phyloP scores from a whole-genome alignment of 2,888 invertebrate species.

The Axea sp. region DNA sequence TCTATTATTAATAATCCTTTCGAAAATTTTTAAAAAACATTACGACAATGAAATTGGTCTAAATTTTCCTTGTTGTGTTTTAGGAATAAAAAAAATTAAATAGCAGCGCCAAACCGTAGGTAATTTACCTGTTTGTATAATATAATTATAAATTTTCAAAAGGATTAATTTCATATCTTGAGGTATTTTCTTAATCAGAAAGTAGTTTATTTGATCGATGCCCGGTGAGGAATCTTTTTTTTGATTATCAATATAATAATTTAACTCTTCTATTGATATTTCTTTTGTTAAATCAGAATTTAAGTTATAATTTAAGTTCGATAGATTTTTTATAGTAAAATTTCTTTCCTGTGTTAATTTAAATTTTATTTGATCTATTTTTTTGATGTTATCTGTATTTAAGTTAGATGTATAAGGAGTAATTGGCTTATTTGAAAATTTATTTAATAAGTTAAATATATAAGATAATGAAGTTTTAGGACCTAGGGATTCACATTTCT shows the following conservation, averaged over 20 bases:
- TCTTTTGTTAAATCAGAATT: too few species aligned
- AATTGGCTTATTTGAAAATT: too few species aligned
- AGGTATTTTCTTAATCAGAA: neutral
- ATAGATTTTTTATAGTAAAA: too few species aligned
- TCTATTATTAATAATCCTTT: neutral
- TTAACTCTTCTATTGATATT: neutral
- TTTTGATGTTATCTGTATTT: too few species aligned
- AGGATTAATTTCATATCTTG: neutral
- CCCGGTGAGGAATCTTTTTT: constrained; percentile 23
- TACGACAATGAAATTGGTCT: neutral
- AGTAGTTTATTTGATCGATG: constrained; percentile 7
- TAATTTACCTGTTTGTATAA: neutral
- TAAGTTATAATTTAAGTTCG: too few species aligned
- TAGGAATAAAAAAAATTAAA: constrained; percentile 14
- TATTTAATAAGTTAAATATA: too few species aligned
- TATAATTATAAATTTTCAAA: neutral
- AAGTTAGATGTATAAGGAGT: too few species aligned
- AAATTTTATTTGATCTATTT: too few species aligned
- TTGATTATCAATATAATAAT: neutral
- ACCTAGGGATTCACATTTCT: neutral
- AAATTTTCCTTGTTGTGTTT: neutral
- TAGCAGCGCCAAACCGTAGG: neutral
- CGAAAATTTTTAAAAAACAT: neutral
- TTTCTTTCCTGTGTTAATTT: too few species aligned
- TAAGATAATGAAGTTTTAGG: neutral